phyloP scores from a whole-genome alignment of 2,113 vertebrate species.

The Loxodonta africana region DNA sequence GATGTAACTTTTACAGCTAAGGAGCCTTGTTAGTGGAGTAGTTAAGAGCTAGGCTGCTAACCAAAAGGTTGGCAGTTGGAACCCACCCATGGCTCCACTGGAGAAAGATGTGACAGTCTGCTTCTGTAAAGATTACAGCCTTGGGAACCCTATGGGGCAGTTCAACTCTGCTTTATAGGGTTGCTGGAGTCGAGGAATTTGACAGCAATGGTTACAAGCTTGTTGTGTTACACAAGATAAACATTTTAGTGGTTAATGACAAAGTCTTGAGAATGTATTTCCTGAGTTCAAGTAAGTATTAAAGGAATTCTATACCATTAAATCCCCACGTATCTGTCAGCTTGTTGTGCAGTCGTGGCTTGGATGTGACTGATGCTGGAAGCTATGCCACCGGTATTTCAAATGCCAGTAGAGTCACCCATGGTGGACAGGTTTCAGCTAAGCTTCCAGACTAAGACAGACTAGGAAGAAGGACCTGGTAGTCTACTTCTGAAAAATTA shows the following conservation, averaged over 20 bases:
- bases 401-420: too few species aligned
- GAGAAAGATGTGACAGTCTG: too few species aligned
- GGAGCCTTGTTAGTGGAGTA: too few species aligned
- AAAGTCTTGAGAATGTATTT: neutral
- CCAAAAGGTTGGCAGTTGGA: neutral
- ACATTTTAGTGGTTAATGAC: neutral
- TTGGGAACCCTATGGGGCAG: neutral
- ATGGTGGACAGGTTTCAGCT: too few species aligned
- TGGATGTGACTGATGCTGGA: too few species aligned
- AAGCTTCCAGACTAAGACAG: too few species aligned
- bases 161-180: neutral
- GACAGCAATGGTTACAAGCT: neutral
- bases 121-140: neutral
- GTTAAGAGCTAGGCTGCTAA: neutral
- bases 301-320: neutral
- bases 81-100: neutral
- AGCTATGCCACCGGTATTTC: too few species aligned
- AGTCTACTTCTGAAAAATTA: too few species aligned
- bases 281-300: neutral
- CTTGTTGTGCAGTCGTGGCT: too few species aligned
- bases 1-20: too few species aligned
- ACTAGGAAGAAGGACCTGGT: too few species aligned
- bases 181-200: neutral
- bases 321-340: neutral
- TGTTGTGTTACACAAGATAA: neutral